Conservation (phyloP, 2,888 invertebrate genomes). For the Venustoraphidia nigricollis region DNA sequence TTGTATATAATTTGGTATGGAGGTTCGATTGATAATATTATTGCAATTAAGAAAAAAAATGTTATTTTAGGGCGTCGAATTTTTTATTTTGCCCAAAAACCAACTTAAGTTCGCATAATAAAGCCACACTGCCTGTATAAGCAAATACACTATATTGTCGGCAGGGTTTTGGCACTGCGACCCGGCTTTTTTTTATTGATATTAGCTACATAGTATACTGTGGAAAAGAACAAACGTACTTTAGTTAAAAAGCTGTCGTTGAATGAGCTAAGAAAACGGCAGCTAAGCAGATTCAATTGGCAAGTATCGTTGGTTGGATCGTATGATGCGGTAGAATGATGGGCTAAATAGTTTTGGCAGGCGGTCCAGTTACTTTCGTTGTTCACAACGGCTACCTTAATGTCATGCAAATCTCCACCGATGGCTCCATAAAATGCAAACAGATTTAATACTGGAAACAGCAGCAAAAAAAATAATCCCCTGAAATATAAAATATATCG, state of each 20-base stretch:
- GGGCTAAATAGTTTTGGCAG: constrained; percentile 17
- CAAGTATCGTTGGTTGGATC: constrained; percentile 26
- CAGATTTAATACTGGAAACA: constrained; percentile 70
- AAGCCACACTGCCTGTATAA: too few species aligned
- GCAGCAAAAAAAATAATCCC: constrained; percentile 61
- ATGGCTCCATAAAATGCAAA: constrained; percentile 66
- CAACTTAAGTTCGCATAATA: too few species aligned
- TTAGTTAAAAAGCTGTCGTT: constrained; percentile 37
- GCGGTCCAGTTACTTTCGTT: constrained; percentile 38
- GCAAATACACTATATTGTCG: too few species aligned
- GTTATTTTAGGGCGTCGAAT: too few species aligned
- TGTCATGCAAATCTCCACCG: constrained; percentile 56
- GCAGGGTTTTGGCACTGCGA: too few species aligned
- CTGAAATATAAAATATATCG: constrained; percentile 30
- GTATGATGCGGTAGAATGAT: constrained; percentile 24
- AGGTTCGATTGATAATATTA: too few species aligned
- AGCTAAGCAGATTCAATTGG: constrained; percentile 38
- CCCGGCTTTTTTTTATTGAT: too few species aligned
- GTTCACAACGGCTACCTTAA: constrained; percentile 65
- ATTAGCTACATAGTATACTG: too few species aligned
- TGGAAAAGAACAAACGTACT: constrained; percentile 18
- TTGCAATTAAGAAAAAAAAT: too few species aligned
- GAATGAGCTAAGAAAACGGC: constrained; percentile 41
- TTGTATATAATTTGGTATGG: too few species aligned
- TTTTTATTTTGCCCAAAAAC: too few species aligned